Evolutionary conservation across 2,888 invertebrate species (phyloP), one percentile per base, ranked within the genome.

Genomic region (Lycocerus yunnanus): DNA sequence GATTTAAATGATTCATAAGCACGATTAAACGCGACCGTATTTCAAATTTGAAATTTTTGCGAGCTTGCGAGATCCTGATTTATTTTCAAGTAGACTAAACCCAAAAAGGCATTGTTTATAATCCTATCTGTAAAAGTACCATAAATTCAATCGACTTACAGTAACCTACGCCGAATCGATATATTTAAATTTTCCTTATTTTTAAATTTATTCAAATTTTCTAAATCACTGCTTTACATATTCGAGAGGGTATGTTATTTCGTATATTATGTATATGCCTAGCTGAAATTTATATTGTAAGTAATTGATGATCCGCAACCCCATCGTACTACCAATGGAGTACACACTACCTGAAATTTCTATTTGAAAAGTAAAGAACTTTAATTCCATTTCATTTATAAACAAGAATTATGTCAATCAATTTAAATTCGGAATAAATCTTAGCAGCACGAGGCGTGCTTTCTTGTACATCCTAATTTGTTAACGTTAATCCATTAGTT

Each of bases 1-100:
- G 81, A 83, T 82, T 82, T 81, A 81, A 81, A 82, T 83, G 82
- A 83, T 83, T 82, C 82, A 83, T 82, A 78, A 82, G 74, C 72
- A 80, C 82, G 82, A 82, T 83, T 83, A 82, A 79, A 79, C 78
- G 73, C 76, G 77, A 74, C 80, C 77, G 77, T 80, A 80, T 80
- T 78, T 78, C 77, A 80, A 78, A 75, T 81, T 81, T 77, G 79
- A 80, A 80, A 78, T 81, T 79, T 81, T 79, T 78, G 80, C 71
- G 77, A 80, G 79, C 80, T 79, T 81, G 80, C 78, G 77, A 76
- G 78, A 78, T 74, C 71, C 70, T 80, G 79, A 81, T 81, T 80
- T 81, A 81, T 82, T 80, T 81, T 81, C 61, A 61, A 61, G 18
- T 61, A n/a, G 61, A 16, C 61, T 18, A 61, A 61, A 61, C 18